Evolutionary conservation across 53 echinoderm and acorn worm species (phyloP), one percentile per base, ranked within the genome.

Genomic region (Holothuria leucospilota): DNA sequence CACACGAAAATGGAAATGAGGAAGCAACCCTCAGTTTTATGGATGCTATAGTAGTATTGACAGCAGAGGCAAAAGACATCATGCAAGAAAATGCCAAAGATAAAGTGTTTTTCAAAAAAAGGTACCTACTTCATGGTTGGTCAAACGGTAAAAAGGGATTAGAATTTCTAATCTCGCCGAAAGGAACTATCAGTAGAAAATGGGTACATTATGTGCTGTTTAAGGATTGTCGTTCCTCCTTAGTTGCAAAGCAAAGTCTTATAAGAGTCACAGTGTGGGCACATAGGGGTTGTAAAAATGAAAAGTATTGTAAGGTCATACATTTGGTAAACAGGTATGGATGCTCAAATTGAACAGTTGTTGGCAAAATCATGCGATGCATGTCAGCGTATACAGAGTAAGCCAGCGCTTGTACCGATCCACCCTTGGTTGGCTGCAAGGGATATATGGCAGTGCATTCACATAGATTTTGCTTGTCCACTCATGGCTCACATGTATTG

Each of bases 171-270:
- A 29, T 13, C 53, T 29, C 46, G 52, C 18, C 52, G 78, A 49
- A 78, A 51, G 41, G 78, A 78, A 53, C 58, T 79, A 18, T 62
- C 62, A 39, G 62, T 82, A 62, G 63, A 82, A 13, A 62, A 82
- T 13, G 62, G 63, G 20, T 27, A 27, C 62, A 82, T 62, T 29
- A 29, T 60, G 18, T 60, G 8, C 29, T 63, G 82, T 20, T 25
- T 24, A 21, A 82, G 82, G 30, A 27, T 82, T 18, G 30, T 82
- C 24, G 34, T 34, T 34, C 34, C 34, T n/a, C 34, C 34, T 34
- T 2, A 34, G 34, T 34, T 29, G 20, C 64, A 61, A 34, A 62
- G 21, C 28, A 34, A 82, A 42, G 82, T 46, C 52, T 30, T 30
- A 30, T 28, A 25, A 61, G 18, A 61, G 62, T 61, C 2, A 20